Base-by-base conservation (phyloP, 2,797 vertebrate genomes). In the Anniella stebbinsi region DNA sequence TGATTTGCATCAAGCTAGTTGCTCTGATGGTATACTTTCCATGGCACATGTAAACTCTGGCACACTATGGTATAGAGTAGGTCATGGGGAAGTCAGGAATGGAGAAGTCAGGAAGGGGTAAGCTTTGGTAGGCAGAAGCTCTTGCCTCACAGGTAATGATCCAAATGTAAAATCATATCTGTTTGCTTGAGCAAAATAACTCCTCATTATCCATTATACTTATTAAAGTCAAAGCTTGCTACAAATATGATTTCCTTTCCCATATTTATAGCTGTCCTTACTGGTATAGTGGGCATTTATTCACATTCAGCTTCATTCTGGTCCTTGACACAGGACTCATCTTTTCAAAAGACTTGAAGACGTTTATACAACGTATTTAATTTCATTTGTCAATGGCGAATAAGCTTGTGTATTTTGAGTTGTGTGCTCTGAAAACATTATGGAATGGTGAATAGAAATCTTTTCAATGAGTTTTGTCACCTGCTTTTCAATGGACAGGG, bases 221-320 rank as follows among this genome's bases (percentile, higher is more conserved):
- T 80, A 63, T 63, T 90, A 73, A 73, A 48, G 45, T 80, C 48
- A 69, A 78, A 54, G n/a, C 63, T 30, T 69, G 11, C 8, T 63
- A 78, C 45, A 85, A 69, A 77, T 66, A 54, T 57, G 36, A n/a
- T 75, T 82, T 72, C 15, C 38, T 67, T 75, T 54, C 21, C 8
- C n/a, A 13, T 87, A 87, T 87, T 78, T 80, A 81, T 80, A 60
- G 48, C 48, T 57, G 63, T 77, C 80, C 89, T 84, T 84, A 38
- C 21, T 21, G 66, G 67, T 9, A 70, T 45, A 66, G 69, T 45
- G 30, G 66, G 60, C 63, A 87, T 48, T 41, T 33, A 87, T 90
- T 73, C 36, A 76, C 30, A 70, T 84, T 87, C 69, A 83, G 57
- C 33, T 41, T 3, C 51, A 69, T 18, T 25, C 30, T 28, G 48